phyloP scores from a whole-genome alignment of 2,888 invertebrate species.

The Coecobrya sp. region DNA sequence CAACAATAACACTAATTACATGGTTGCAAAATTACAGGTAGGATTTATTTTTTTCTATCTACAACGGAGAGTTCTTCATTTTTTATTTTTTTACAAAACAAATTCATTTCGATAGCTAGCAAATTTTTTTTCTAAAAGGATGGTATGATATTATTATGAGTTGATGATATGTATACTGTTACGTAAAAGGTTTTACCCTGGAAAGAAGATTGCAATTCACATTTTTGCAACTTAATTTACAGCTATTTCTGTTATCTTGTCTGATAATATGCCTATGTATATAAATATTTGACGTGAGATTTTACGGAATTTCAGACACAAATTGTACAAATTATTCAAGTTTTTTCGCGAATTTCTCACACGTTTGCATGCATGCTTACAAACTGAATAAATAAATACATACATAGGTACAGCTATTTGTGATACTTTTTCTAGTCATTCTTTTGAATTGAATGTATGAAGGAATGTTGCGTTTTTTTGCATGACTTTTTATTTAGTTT shows the following conservation, averaged over 20 bases:
- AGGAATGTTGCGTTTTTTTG: background rate
- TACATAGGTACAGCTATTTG: background rate
- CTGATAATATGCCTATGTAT: conserved; percentile 4
- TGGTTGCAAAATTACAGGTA: background rate
- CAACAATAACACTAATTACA: background rate
- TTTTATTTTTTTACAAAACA: background rate
- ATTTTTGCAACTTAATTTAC: conserved; percentile 32
- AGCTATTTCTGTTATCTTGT: background rate
- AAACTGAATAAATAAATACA: background rate
- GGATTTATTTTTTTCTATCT: background rate
- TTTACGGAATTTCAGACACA: background rate
- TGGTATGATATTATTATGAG: no score
- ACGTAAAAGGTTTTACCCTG: conserved; percentile 9
- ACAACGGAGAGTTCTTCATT: background rate
- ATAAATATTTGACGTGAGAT: background rate
- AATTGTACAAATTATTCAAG: no score
- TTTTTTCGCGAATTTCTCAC: conserved; percentile 16
- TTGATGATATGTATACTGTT: no score
- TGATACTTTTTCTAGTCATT: background rate
- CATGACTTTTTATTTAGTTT: background rate
- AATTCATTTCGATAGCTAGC: background rate
- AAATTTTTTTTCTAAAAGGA: no score
- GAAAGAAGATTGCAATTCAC: background rate
- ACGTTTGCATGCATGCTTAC: background rate
- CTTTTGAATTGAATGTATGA: background rate